A percentile compares a stretch with the other conserved stretches of the same genome.
These are phyloP conservation scores for Troides aeacus DNA, from an alignment of 2,888 invertebrate species.

Conservation along the genomic window DNA sequence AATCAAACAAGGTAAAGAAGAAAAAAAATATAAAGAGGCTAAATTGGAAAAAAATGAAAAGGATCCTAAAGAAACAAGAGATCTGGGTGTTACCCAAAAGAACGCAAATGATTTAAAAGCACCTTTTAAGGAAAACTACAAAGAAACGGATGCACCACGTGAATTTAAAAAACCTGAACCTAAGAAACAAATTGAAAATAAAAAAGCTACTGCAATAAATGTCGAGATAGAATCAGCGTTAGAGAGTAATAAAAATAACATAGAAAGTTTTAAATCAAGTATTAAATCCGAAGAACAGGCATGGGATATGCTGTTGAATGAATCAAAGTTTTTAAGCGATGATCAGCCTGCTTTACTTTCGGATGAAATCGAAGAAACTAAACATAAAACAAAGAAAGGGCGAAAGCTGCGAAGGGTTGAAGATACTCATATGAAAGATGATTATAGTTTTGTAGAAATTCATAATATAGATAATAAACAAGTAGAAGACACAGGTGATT, in stretches of 20 bases:
- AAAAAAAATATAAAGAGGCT: conserved; percentile 26
- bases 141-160: not conserved
- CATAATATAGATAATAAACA: conserved; percentile 70
- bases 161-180: conserved; percentile 1
- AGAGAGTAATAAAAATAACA: conserved; percentile 33
- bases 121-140: not conserved
- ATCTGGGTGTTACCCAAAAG: not conserved
- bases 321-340: conserved; percentile 45
- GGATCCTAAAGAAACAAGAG: conserved; percentile 6
- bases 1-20: conserved; percentile 31
- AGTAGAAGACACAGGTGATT: conserved; percentile 55
- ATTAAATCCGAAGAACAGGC: conserved; percentile 70
- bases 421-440: conserved; percentile 56
- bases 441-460: conserved; percentile 73
- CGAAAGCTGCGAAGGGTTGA: conserved; percentile 57
- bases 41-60: conserved; percentile 25
- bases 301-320: conserved; percentile 69
- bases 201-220: conserved; percentile 18
- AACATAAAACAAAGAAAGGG: conserved; percentile 58
- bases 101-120: conserved; percentile 2
- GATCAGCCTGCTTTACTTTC: conserved; percentile 38
- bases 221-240: conserved; percentile 28
- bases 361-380: conserved; percentile 51
- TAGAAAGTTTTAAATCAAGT: conserved; percentile 33
- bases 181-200: conserved; percentile 5